Percentiles rank a stretch among this genome's conserved stretches.
These are phyloP conservation scores for Oreortyx pictus DNA, from an alignment of 2,797 vertebrate species.

Conservation along the genomic window DNA sequence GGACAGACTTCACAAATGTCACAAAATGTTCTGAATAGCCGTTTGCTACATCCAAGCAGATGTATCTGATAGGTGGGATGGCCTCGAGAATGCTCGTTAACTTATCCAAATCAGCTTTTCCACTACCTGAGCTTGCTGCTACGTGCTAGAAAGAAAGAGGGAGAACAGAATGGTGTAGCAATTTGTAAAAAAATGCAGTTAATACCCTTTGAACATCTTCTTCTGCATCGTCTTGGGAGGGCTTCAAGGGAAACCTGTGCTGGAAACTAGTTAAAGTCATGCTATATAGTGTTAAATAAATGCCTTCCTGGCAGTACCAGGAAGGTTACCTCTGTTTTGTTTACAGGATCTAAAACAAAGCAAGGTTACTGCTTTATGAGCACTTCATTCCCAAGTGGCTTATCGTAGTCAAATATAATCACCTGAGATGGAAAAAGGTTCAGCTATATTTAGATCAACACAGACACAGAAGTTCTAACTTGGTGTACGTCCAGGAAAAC, in stretches of 20 bases:
- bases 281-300: background rate
- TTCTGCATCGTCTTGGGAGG: background rate
- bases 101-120: conserved; percentile 89
- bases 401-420: background rate
- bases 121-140: conserved; percentile 94
- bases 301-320: background rate
- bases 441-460: background rate
- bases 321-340: background rate
- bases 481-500: background rate
- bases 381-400: background rate
- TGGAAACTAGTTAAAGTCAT: conserved; percentile 12
- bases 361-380: background rate
- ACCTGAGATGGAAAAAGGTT: background rate
- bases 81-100: conserved; percentile 88
- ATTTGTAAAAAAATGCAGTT: background rate
- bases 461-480: background rate
- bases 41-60: conserved; percentile 97
- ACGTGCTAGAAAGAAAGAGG: conserved; percentile 82
- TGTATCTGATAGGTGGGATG: conserved; percentile 90
- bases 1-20: conserved; percentile 94
- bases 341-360: background rate
- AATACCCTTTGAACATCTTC: background rate
- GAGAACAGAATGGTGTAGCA: background rate
- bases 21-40: conserved; percentile 98
- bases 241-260: background rate